Evolutionary conservation across 2,888 invertebrate genomes (phyloP), one percentile per base, ranked within the genome.

Genomic region (Pollenia griseotomentosa): DNA sequence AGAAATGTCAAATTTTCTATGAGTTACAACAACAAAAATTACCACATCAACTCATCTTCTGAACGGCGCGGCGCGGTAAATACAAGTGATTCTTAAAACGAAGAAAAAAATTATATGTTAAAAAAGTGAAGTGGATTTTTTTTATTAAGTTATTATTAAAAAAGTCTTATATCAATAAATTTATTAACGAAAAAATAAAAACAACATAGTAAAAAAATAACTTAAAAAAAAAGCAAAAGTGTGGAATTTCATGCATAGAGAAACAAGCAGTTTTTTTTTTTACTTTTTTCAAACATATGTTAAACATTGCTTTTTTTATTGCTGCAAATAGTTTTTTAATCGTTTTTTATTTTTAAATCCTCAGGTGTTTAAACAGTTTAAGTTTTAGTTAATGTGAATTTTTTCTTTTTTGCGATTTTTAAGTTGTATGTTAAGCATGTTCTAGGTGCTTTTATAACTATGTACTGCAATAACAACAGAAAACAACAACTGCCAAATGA

Each of bases 1-100:
- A 55, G 78, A 86, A 86, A 86, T 86, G 86, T 83, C 83, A 86
- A 80, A 66, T 77, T 86, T 73, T 80, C 68, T 83, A 86, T 74
- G 40, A 71, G 77, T 53, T 77, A 81, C 59, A 86, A 86, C 66
- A 86, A 83, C 80, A 83, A 81, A 46, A 87, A 77, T 81, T 80
- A 81, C 80, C 80, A 87, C 61, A 87, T 78, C 75, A 66, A 83
- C 75, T 74, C 46, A 78, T 78, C 68, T 86, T 78, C 61, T 77
- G 75, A 53, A 85, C 86, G 68, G 80, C 66, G 80, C 86, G 68
- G 80, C 66, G 80, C 80, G 80, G 48, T 81, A 75, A 77, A 85
- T 55, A 71, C 16, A 77, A 85, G 81, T 65, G 71, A 71, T 77
- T 81, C 59, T 68, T 53, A 61, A 73, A 57, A 5, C 6, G 33